Conservation (phyloP, 2,888 invertebrate species). For the Gisinianus flammeolus region DNA sequence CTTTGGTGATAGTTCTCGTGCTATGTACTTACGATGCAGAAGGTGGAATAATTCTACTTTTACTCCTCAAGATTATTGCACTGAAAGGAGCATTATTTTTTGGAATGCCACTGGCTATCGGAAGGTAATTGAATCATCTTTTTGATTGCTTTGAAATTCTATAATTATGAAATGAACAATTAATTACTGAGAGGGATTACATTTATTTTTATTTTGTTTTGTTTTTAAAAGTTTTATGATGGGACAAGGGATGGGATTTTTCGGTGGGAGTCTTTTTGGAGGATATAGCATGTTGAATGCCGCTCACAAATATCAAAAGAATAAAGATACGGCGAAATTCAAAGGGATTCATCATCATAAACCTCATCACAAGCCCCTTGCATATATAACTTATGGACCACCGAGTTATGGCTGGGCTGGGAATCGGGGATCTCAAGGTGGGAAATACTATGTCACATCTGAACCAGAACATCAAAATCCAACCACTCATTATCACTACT, state of each 20-base stretch:
- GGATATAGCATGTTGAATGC: conserved; percentile 31
- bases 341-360: conserved; percentile 15
- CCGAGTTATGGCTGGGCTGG: conserved; percentile 24
- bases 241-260: conserved; percentile 41
- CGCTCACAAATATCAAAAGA: conserved; percentile 33
- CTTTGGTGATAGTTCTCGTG: conserved; percentile 23
- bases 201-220: too few species aligned
- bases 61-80: conserved; percentile 39
- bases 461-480: background rate
- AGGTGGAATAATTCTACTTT: conserved; percentile 35
- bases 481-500: background rate
- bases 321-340: background rate
- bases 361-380: background rate
- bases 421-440: background rate
- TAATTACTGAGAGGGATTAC: too few species aligned
- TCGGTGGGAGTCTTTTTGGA: conserved; percentile 36
- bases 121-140: too few species aligned
- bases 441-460: background rate
- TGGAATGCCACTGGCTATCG: conserved; percentile 39
- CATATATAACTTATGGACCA: background rate
- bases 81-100: conserved; percentile 40
- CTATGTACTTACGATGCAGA: conserved; percentile 39
- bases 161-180: too few species aligned
- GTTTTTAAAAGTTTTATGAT: conserved; percentile 37
- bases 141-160: too few species aligned